A percentile compares a stretch with the other conserved stretches of the same genome.
These are phyloP conservation scores for Teleiodes luculella DNA, from an alignment of 2,888 invertebrate genomes.

Conservation along the genomic window DNA sequence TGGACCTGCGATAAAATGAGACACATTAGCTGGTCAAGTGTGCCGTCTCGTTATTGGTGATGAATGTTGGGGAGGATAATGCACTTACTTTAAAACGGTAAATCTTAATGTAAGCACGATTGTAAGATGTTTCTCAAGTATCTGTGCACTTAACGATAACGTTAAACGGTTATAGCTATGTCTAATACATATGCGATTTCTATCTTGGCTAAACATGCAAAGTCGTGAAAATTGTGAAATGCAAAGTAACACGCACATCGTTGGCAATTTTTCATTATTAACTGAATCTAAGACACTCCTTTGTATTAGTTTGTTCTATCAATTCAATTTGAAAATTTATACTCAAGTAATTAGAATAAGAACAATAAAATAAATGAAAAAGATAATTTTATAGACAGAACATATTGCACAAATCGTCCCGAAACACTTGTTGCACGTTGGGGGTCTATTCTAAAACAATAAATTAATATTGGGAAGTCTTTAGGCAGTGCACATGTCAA, in stretches of 20 bases:
- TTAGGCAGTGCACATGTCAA: conserved; percentile 69
- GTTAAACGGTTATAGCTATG: neutral
- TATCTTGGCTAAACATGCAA: conserved; percentile 24
- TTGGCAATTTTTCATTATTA: conserved; percentile 15
- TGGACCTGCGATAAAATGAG: conserved; percentile 78
- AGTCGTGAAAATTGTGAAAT: conserved; percentile 25
- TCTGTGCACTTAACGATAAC: conserved; percentile 13
- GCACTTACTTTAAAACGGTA: conserved; percentile 26
- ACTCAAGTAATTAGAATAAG: neutral
- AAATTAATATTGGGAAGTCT: conserved; percentile 63
- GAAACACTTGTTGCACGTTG: conserved; percentile 32
- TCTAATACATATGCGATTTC: conserved; percentile 17
- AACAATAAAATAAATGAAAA: neutral
- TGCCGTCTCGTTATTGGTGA: conserved; percentile 67
- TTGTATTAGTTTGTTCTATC: no score
- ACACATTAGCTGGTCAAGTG: conserved; percentile 77
- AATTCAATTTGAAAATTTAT: no score
- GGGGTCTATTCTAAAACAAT: conserved; percentile 69
- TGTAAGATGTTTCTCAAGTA: neutral
- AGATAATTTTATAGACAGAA: neutral
- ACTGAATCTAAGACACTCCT: neutral
- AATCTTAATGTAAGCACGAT: neutral
- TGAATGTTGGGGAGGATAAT: conserved; percentile 46
- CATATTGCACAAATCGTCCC: conserved; percentile 10
- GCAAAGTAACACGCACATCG: conserved; percentile 21